Base-by-base conservation (phyloP, 2,888 invertebrate genomes). In the Archips xylosteana region DNA sequence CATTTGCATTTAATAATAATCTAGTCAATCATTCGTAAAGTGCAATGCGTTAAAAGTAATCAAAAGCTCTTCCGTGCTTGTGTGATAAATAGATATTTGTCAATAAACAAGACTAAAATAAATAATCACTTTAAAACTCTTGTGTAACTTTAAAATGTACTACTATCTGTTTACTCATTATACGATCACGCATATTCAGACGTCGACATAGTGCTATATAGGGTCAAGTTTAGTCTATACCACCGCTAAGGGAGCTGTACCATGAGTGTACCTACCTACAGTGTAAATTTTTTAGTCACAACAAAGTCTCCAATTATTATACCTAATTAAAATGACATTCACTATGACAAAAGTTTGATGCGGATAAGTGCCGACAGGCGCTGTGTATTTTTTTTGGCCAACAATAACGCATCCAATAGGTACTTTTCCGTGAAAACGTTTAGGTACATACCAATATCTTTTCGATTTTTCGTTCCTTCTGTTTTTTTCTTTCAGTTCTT, bases 161-260 rank as follows among this genome's bases (percentile, higher is more conserved):
- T 57, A 32, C 57, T 57, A 32, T 57, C 57, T 57, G 57, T 57
- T 57, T 57, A 57, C 57, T 57, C 15, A 9, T 54, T 57, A 32
- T 23, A 32, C 15, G 57, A 57, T 57, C 57, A 57, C 57, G 57
- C 57, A 10, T 32, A 32, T 12, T 1, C 12, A 57, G 57, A 57
- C 32, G 6, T 10, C 57, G 57, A 57, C 57, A 57, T 12, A 32
- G 57, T 57, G 57, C 32, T 57, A n/a, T n/a, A n/a, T n/a, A 23
- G 57, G 57, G 57, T 57, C 57, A 57, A 57, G 57, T 57, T 32
- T 32, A 57, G 57, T 57, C 57, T 32, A 57, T 57, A 57, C 12
- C 23, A 54, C 13, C 15, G 15, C 51, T 23, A 54, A 54, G 23
- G 15, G 8, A 23, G 9, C 51, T 8, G 15, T 54, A 49, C 47